A percentile compares a stretch with the other conserved stretches of the same genome.
These are phyloP conservation scores for Osmerus eperlanus DNA, from an alignment of 2,113 vertebrate genomes.

Conservation along the genomic window DNA sequence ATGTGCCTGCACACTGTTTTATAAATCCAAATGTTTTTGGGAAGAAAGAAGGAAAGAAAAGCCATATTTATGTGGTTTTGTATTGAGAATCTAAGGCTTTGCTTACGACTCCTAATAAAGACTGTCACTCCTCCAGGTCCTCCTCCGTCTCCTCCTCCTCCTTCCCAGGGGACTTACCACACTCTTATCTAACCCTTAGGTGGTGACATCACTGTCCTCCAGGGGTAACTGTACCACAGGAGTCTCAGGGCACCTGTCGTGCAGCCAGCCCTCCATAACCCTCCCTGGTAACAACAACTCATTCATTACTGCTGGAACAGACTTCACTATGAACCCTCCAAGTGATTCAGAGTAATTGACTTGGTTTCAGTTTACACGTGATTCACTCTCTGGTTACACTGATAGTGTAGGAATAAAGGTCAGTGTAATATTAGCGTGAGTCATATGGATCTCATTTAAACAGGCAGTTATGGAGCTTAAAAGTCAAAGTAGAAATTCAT, in stretches of 20 bases:
- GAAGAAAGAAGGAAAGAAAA: too few species aligned
- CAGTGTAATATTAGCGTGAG: neutral
- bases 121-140: constrained; percentile 21
- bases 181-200: constrained; percentile 36
- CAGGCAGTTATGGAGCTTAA: too few species aligned
- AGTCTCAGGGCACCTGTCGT: neutral
- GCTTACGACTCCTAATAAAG: constrained; percentile 10
- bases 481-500: too few species aligned
- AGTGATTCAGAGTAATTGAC: neutral
- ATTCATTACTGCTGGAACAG: neutral
- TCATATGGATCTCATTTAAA: constrained; percentile 4
- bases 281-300: neutral
- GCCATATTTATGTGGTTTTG: too few species aligned
- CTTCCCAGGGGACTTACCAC: constrained; percentile 33
- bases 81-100: neutral
- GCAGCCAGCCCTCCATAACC: neutral
- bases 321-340: neutral
- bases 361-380: constrained; percentile 26
- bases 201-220: constrained; percentile 40
- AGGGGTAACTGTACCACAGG: constrained; percentile 14
- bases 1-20: too few species aligned
- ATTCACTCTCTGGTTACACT: constrained; percentile 11
- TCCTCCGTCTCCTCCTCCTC: constrained; percentile 16
- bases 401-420: constrained; percentile 20
- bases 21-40: too few species aligned